phyloP scores from a whole-genome alignment of 1,140 invertebrate genomes.

The Drosophila lacertosa region DNA sequence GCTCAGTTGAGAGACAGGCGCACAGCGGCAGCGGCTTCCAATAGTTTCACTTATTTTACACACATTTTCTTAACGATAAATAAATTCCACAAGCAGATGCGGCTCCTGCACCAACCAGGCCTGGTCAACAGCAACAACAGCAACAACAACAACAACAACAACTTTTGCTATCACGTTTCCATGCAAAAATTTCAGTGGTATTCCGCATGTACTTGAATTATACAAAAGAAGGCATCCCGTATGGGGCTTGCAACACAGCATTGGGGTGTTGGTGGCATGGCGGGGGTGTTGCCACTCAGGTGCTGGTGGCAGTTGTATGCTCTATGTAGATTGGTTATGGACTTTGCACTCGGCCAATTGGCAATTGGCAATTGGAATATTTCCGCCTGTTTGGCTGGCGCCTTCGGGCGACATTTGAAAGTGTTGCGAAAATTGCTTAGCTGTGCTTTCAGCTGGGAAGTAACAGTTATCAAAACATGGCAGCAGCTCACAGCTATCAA shows the following conservation, averaged over 20 bases:
- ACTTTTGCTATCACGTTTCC: constrained; percentile 80
- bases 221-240: background rate
- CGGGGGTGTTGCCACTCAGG: constrained; percentile 21
- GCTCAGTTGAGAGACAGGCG: constrained; percentile 20
- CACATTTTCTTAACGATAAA: constrained; percentile 81
- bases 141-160: constrained; percentile 49
- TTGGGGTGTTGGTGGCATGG: background rate
- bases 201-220: constrained; percentile 74
- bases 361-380: constrained; percentile 12
- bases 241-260: background rate
- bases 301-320: constrained; percentile 6
- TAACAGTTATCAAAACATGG: constrained; percentile 6
- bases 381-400: constrained; percentile 2
- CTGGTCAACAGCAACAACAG: constrained; percentile 31
- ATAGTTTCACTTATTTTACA: constrained; percentile 82
- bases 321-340: background rate
- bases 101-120: constrained; percentile 40
- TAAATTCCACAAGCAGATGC: constrained; percentile 81
- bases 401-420: background rate
- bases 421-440: constrained; percentile 9
- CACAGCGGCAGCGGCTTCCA: constrained; percentile 57
- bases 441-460: background rate
- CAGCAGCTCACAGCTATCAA: constrained; percentile 2
- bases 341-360: constrained; percentile 15
- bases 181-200: constrained; percentile 73